phyloP scores from a whole-genome alignment of 2,888 invertebrate genomes.

The Agriopis leucophaearia region DNA sequence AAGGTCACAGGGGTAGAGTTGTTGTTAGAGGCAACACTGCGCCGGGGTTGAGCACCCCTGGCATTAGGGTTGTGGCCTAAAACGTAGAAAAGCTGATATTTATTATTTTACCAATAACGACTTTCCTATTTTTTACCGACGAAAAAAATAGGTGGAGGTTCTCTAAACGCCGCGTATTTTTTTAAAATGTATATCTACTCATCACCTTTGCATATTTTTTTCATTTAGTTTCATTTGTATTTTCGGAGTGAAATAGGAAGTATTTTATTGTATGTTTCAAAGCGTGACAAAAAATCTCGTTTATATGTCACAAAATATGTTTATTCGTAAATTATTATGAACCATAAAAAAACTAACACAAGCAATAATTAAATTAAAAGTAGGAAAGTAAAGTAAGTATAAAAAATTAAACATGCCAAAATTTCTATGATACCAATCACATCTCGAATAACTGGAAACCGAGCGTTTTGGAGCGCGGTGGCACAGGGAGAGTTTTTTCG shows the following conservation, averaged over 20 bases:
- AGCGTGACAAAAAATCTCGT: neutral
- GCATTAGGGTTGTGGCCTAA: conserved; percentile 48
- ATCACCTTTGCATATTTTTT: too few relatives aligned
- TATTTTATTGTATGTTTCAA: neutral
- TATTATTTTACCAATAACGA: too few relatives aligned
- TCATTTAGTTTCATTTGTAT: too few relatives aligned
- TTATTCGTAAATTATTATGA: neutral
- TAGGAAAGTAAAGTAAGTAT: neutral
- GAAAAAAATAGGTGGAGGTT: too few relatives aligned
- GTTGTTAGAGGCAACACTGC: conserved; percentile 72
- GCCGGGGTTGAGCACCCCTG: conserved; percentile 58
- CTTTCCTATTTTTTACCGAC: too few relatives aligned
- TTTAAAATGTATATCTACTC: too few relatives aligned
- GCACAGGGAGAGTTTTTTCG: neutral
- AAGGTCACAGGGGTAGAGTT: conserved; percentile 56
- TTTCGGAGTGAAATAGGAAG: too few relatives aligned
- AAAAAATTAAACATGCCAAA: neutral
- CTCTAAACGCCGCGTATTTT: too few relatives aligned
- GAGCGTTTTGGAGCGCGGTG: neutral
- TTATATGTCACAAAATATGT: neutral
- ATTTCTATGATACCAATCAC: neutral
- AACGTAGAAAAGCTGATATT: conserved; percentile 13
- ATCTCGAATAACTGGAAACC: conserved; percentile 2
- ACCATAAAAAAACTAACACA: neutral
- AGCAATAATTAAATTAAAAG: neutral